Percentiles rank a stretch among this genome's conserved stretches.
These are phyloP conservation scores for Anthrax anthrax DNA, from an alignment of 2,888 invertebrate species.

Conservation along the genomic window DNA sequence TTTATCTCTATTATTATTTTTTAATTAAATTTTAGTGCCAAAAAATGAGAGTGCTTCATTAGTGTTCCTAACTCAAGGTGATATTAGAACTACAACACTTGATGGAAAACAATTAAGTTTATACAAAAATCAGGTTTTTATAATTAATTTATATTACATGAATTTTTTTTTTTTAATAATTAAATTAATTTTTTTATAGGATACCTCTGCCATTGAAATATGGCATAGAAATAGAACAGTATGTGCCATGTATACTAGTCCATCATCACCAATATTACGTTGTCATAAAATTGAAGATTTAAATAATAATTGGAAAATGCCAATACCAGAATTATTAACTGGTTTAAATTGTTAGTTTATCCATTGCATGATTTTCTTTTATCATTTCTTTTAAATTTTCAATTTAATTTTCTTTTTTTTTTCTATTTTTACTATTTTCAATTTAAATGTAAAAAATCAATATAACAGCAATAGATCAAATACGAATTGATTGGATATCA, in stretches of 20 bases:
- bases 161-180: not conserved
- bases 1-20: not conserved
- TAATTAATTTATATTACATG: not conserved
- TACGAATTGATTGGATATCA: slow-evolving; percentile 72
- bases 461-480: slow-evolving; percentile 51
- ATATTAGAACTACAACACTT: slow-evolving; percentile 46
- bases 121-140: slow-evolving; percentile 14
- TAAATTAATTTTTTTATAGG: slow-evolving; percentile 1
- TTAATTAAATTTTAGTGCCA: slow-evolving; percentile 43
- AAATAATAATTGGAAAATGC: slow-evolving; percentile 41
- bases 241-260: slow-evolving; percentile 57
- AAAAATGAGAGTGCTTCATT: slow-evolving; percentile 46
- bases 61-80: slow-evolving; percentile 50
- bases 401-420: not conserved
- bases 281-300: slow-evolving; percentile 55
- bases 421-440: slow-evolving; percentile 1
- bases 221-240: slow-evolving; percentile 51
- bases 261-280: slow-evolving; percentile 38
- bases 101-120: slow-evolving; percentile 35
- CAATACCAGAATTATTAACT: slow-evolving; percentile 46
- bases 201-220: slow-evolving; percentile 42
- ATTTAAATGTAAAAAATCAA: not conserved
- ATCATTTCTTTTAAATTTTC: not conserved
- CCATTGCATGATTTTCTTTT: too few relatives aligned
- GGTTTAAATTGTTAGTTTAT: slow-evolving; percentile 44